Evolutionary conservation across 2,888 invertebrate genomes (phyloP).

Genomic region (Philereme transversata): DNA sequence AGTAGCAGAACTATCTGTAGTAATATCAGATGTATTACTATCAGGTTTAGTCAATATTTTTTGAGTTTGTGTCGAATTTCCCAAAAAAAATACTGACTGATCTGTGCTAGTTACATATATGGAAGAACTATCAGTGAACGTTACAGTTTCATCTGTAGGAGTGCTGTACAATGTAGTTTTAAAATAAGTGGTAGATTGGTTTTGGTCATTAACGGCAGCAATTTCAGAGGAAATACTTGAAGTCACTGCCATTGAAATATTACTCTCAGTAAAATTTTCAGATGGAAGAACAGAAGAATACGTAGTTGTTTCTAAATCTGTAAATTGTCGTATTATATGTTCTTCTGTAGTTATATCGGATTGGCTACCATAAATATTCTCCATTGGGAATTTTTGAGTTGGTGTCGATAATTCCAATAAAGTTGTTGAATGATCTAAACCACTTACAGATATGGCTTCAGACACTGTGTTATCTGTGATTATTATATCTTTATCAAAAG

Average conservation of each 20-base stretch:
- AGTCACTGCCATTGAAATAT: not conserved
- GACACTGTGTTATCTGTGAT: not conserved
- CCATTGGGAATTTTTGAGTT: no score
- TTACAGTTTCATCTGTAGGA: not conserved
- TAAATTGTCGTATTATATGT: not conserved
- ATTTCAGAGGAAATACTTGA: not conserved
- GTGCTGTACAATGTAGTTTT: not conserved
- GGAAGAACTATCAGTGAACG: not conserved
- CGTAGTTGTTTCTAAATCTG: not conserved
- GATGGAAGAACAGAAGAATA: not conserved
- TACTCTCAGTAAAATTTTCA: not conserved
- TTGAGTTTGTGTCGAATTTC: not conserved
- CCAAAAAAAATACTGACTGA: not conserved
- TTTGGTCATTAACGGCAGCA: not conserved
- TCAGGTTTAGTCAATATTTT: not conserved
- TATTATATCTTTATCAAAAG: not conserved
- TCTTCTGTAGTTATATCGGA: not conserved
- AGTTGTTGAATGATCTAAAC: not conserved
- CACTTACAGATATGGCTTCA: not conserved
- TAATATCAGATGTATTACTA: constrained; percentile 11
- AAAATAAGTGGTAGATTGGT: not conserved
- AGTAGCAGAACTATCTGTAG: constrained; percentile 1
- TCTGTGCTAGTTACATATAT: not conserved
- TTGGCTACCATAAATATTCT: no score
- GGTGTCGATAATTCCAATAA: not conserved